Evolutionary conservation across 2,888 invertebrate genomes (phyloP).

Genomic region (Eugnorisma glareosa): DNA sequence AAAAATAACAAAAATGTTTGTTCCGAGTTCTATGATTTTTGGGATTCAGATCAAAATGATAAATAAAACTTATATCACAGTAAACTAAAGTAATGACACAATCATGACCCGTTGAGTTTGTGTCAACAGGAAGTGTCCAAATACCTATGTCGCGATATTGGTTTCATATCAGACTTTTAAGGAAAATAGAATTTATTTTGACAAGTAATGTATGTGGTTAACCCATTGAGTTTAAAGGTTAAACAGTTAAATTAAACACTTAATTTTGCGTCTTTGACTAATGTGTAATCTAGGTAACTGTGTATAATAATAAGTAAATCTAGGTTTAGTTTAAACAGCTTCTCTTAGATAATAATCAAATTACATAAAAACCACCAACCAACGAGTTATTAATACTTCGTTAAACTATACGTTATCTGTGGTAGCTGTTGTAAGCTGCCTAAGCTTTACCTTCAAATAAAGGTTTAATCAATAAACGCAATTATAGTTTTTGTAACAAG

Average conservation of each 20-base stretch:
- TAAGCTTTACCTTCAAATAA: not conserved
- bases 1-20: no score
- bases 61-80: slow-evolving; percentile 3
- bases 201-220: slow-evolving; percentile 12
- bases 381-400: not conserved
- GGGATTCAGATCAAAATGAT: not conserved
- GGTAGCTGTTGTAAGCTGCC: not conserved
- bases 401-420: not conserved
- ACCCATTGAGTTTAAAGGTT: slow-evolving; percentile 6
- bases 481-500: not conserved
- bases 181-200: slow-evolving; percentile 38
- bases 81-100: slow-evolving; percentile 25
- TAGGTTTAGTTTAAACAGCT: not conserved
- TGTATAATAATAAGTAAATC: not conserved
- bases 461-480: not conserved
- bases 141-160: slow-evolving; percentile 30
- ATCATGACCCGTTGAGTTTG: slow-evolving; percentile 10
- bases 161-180: slow-evolving; percentile 25
- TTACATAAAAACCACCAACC: not conserved
- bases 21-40: not conserved
- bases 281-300: not conserved
- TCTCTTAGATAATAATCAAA: not conserved
- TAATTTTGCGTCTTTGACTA: not conserved
- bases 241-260: slow-evolving; percentile 11
- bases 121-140: slow-evolving; percentile 41